Evolutionary conservation across 1,140 invertebrate genomes (phyloP).

Genomic region (Metopolophium dirhodum): DNA sequence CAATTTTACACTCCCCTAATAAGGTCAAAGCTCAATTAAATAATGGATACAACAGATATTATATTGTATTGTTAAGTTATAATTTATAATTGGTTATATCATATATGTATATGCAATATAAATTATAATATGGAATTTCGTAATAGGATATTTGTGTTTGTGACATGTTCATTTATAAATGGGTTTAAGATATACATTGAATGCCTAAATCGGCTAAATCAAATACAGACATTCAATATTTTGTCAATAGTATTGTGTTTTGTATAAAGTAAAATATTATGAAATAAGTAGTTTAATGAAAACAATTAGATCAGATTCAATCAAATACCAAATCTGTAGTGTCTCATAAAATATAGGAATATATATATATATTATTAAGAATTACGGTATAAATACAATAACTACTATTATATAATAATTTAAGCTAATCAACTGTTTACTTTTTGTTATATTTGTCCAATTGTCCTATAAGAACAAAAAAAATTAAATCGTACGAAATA

Average conservation of each 20-base stretch:
- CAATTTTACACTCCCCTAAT: background rate
- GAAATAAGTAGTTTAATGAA: background rate
- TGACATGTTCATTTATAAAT: conserved; percentile 2
- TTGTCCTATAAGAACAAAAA: background rate
- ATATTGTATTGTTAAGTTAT: background rate
- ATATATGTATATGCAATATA: background rate
- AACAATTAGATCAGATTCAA: background rate
- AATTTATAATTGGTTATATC: background rate
- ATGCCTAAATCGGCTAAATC: background rate
- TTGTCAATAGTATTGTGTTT: background rate
- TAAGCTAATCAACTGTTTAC: background rate
- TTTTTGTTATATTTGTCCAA: background rate
- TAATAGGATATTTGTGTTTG: background rate
- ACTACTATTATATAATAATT: background rate
- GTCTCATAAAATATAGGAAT: too few relatives aligned
- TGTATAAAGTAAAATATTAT: background rate
- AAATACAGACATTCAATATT: background rate
- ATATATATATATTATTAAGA: background rate
- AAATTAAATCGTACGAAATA: background rate
- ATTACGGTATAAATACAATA: background rate
- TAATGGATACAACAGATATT: background rate
- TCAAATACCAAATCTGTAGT: background rate
- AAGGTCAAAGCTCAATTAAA: background rate
- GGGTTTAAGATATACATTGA: background rate
- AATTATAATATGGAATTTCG: background rate